Percentiles rank a stretch among this genome's conserved stretches.
These are phyloP conservation scores for Polyommatus icarus DNA, from an alignment of 2,888 invertebrate species.

Conservation along the genomic window DNA sequence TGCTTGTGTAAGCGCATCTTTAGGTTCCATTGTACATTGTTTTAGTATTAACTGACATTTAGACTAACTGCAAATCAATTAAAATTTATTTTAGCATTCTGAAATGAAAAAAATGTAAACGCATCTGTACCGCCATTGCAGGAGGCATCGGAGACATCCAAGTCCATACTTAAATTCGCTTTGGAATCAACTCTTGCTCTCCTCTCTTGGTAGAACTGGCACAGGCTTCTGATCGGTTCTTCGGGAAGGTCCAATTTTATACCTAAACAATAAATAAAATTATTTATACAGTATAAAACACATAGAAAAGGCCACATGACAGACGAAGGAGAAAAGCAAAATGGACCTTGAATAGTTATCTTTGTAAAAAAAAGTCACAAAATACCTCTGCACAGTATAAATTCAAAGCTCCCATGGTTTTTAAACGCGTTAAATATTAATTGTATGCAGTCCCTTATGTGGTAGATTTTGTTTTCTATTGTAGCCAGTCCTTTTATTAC, in stretches of 20 bases:
- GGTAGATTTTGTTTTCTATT: slow-evolving; percentile 59
- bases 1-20: too few relatives aligned
- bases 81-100: too few relatives aligned
- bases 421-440: slow-evolving; percentile 58
- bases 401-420: slow-evolving; percentile 44
- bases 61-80: too few relatives aligned
- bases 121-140: slow-evolving; percentile 51
- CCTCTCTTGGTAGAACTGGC: slow-evolving; percentile 57
- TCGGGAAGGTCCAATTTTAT: slow-evolving; percentile 53
- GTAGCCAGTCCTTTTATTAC: slow-evolving; percentile 48
- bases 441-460: slow-evolving; percentile 55
- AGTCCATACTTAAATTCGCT: slow-evolving; percentile 56
- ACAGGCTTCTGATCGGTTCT: slow-evolving; percentile 52
- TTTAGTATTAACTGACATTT: too few relatives aligned
- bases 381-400: slow-evolving; percentile 49
- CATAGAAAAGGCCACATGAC: too few relatives aligned
- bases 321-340: too few relatives aligned
- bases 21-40: too few relatives aligned
- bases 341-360: not conserved
- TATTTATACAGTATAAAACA: not conserved
- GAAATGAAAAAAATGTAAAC: not conserved
- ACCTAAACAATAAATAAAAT: slow-evolving; percentile 45
- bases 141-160: slow-evolving; percentile 57
- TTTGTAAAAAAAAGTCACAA: not conserved
- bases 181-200: slow-evolving; percentile 48